Base-by-base conservation (phyloP, 2,113 vertebrate genomes). In the Clupea harengus region DNA sequence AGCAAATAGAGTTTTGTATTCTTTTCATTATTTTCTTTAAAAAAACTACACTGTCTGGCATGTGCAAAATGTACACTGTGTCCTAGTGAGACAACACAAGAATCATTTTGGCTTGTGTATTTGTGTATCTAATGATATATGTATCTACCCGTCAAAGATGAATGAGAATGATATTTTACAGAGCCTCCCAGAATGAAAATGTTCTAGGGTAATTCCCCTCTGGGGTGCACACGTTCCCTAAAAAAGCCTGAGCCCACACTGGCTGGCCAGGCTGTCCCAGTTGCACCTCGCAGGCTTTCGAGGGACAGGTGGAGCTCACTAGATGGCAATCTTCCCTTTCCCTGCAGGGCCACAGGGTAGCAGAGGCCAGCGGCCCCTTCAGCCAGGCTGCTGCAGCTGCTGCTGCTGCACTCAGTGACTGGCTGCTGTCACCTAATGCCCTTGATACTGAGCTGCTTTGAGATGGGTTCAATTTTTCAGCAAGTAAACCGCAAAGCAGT, bases 301-400 rank as follows among this genome's bases (percentile, higher is more conserved):
- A 78, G 60, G 88, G 83, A 84, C 89, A n/a, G 86, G 89, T 82
- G 54, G 88, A 90, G 86, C 90, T 94, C 94, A 94, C 94, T 94
- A 95, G 94, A 88, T 94, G 94, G 93, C 94, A 94, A 94, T 93
- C 92, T 95, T 94, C 91, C 92, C 93, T 92, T 93, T 92, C 91
- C 72, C 89, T 91, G 86, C 72, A 17, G 28, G 13, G 72, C 72
- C 72, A 39, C 28, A 3, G 72, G 72, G 32, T 28, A 39, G 72
- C 28, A 39, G 72, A 78, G 72, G 25, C 28, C 72, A 78, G 72
- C 11, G 72, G 28, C 72, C 72, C 72, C 72, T 15, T 78, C 32
- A 78, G 28, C 72, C 13, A 13, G 2, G 72, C 72, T 3, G 13
- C 7, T 11, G 28, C n/a, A n/a, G n/a, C 72, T 78, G 25, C 72